These are phyloP conservation scores for Neuroterus valhalla DNA, from an alignment of 1,140 invertebrate genomes.

Conservation along the genomic window DNA sequence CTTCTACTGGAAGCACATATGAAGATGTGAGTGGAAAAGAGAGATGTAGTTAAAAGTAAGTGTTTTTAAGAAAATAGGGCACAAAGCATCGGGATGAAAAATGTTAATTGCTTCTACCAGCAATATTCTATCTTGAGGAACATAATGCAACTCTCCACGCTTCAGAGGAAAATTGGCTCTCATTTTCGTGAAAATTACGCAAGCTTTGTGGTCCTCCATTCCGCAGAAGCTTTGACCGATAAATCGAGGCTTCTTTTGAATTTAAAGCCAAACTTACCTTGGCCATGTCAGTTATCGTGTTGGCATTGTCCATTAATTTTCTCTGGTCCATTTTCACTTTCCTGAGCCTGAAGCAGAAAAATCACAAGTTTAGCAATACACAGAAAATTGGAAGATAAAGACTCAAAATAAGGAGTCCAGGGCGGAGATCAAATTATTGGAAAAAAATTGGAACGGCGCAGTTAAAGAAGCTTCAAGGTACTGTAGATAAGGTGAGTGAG, in stretches of 20 bases:
- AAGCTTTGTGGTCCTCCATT: background rate
- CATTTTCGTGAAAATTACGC: slow-evolving; percentile 17
- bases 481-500: too few relatives aligned
- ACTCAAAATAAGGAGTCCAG: too few relatives aligned
- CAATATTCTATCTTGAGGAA: background rate
- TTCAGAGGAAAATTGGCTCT: background rate
- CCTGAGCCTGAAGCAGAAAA: slow-evolving; percentile 85
- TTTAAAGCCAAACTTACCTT: slow-evolving; percentile 84
- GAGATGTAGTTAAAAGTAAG: background rate
- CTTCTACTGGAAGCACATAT: background rate
- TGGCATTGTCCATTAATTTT: slow-evolving; percentile 99
- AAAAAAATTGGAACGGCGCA: too few relatives aligned
- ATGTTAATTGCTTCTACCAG: background rate
- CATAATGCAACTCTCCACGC: background rate
- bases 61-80: background rate
- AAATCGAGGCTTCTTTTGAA: background rate
- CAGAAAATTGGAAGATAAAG: too few relatives aligned
- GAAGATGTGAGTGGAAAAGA: background rate
- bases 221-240: background rate
- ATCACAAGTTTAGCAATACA: slow-evolving; percentile 31
- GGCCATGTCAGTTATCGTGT: slow-evolving; percentile 99
- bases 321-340: slow-evolving; percentile 99
- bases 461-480: too few relatives aligned
- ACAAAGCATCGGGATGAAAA: background rate
- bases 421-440: too few relatives aligned